Conservation (phyloP, 2,888 invertebrate genomes). For the Plutella xylostella region DNA sequence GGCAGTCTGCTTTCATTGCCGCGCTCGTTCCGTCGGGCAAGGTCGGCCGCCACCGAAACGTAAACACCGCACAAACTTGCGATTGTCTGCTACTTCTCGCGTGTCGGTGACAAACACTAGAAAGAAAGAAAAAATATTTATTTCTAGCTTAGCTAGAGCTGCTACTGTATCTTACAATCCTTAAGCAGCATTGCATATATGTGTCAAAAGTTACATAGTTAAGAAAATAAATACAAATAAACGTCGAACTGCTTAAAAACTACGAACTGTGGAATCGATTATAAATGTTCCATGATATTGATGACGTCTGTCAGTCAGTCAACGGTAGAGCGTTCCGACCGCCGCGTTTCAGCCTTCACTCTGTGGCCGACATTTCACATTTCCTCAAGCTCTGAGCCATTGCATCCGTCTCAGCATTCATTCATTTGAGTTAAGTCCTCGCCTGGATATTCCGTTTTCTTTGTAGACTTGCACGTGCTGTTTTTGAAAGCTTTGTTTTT, state of each 20-base stretch:
- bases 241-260: too few species aligned
- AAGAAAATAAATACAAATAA: too few species aligned
- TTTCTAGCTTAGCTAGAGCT: too few species aligned
- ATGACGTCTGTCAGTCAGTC: too few species aligned
- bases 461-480: neutral
- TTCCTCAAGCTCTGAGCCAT: neutral
- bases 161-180: too few species aligned
- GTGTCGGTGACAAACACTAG: too few species aligned
- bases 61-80: conserved; percentile 1
- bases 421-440: neutral
- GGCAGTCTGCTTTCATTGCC: conserved; percentile 13
- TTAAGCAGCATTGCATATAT: too few species aligned
- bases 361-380: neutral
- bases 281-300: too few species aligned
- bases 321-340: neutral
- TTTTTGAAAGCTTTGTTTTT: neutral
- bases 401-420: conserved; percentile 2
- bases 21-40: conserved; percentile 50
- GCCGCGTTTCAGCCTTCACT: neutral
- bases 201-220: too few species aligned
- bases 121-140: too few species aligned
- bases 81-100: too few species aligned
- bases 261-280: too few species aligned
- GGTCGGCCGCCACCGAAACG: conserved; percentile 25
- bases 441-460: neutral